Conservation (phyloP, 2,113 vertebrate species). For the Leptobrachium leishanense region DNA sequence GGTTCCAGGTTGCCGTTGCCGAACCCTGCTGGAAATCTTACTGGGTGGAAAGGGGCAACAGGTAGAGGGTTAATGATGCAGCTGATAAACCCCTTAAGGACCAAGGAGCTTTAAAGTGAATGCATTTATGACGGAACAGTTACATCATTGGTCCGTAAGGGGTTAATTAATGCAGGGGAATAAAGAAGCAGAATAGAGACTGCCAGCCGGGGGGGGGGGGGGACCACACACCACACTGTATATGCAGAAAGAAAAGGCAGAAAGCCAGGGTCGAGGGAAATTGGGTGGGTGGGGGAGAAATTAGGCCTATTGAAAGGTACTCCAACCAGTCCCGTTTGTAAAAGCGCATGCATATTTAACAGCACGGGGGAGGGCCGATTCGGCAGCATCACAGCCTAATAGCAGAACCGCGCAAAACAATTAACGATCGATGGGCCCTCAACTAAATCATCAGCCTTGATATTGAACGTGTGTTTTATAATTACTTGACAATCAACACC, state of each 20-base stretch:
- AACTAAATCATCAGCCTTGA: no score
- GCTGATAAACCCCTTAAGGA: no score
- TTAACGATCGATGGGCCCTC: no score
- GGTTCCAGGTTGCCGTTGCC: no score
- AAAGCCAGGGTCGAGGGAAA: constrained; percentile 11
- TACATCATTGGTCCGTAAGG: not conserved
- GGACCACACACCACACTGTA: not conserved
- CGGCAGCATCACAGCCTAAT: no score
- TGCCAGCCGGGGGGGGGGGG: not conserved
- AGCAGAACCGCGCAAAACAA: no score
- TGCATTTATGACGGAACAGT: no score
- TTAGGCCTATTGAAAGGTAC: constrained; percentile 5
- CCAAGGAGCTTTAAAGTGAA: no score
- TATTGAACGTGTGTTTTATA: no score
- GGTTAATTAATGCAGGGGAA: not conserved
- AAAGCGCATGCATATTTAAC: not conserved
- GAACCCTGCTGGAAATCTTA: no score
- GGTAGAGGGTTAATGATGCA: not conserved
- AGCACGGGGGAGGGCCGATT: no score
- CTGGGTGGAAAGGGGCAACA: not conserved
- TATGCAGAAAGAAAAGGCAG: constrained; percentile 25
- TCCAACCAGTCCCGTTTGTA: not conserved
- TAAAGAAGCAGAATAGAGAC: not conserved
- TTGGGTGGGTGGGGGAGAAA: not conserved
- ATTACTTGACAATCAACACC: no score